Percentiles rank a stretch among this genome's conserved stretches.
phyloP scores from a whole-genome alignment of 2,797 vertebrate genomes.

The Oreochromis grahami region DNA sequence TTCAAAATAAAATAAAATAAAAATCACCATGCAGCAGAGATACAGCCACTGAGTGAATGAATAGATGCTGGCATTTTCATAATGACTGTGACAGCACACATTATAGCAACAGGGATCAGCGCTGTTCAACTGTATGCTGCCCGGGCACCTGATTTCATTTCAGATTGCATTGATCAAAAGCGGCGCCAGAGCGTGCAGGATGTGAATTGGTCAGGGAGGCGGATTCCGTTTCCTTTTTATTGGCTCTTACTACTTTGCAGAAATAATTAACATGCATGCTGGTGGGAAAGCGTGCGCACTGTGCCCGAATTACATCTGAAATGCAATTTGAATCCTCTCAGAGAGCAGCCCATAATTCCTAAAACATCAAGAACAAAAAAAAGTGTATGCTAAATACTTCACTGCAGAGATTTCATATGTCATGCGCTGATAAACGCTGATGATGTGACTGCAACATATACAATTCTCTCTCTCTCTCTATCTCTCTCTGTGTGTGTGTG shows the following conservation, averaged over 20 bases:
- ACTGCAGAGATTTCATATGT: not conserved
- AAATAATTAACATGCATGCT: constrained; percentile 1
- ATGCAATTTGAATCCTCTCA: not conserved
- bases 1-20: not conserved
- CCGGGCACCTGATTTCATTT: constrained; percentile 38
- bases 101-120: constrained; percentile 46
- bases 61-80: constrained; percentile 59
- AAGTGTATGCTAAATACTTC: not conserved
- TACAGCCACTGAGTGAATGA: constrained; percentile 12
- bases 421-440: not conserved
- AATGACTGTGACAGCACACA: constrained; percentile 56
- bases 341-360: not conserved
- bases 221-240: not conserved
- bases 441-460: not conserved
- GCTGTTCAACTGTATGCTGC: constrained; percentile 14
- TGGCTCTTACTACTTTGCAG: not conserved
- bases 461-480: too few relatives aligned
- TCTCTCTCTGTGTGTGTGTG: too few relatives aligned
- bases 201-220: not conserved
- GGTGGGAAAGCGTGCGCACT: not conserved
- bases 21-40: constrained; percentile 31
- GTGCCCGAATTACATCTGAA: not conserved
- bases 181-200: not conserved
- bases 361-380: not conserved
- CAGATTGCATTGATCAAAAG: constrained; percentile 31